Conservation (phyloP, 2,888 invertebrate species). For the Lithosia quadra region DNA sequence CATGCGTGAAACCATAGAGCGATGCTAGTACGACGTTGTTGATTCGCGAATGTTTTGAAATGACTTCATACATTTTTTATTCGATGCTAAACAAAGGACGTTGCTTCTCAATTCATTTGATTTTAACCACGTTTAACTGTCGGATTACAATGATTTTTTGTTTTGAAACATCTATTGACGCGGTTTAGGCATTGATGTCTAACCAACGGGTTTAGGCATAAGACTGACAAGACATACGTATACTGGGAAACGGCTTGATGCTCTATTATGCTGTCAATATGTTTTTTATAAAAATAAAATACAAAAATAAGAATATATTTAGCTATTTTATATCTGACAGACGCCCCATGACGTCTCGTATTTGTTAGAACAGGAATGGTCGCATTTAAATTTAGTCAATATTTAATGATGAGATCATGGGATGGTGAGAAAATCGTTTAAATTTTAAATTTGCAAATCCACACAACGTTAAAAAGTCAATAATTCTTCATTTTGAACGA, state of each 20-base stretch:
- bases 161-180: constrained; percentile 1
- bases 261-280: not conserved
- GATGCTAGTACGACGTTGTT: not conserved
- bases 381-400: too few species aligned
- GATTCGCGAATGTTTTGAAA: constrained; percentile 2
- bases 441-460: too few species aligned
- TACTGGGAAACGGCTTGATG: not conserved
- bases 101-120: not conserved
- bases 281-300: not conserved
- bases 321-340: not conserved
- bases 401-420: too few species aligned
- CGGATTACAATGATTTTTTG: not conserved
- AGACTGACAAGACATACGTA: not conserved
- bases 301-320: not conserved
- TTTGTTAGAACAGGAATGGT: not conserved
- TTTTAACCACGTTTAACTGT: too few species aligned
- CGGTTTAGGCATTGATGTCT: not conserved
- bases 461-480: too few species aligned
- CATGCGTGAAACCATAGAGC: too few species aligned
- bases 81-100: not conserved
- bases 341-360: not conserved
- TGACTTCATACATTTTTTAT: constrained; percentile 4
- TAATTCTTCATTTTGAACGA: too few species aligned
- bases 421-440: not conserved
- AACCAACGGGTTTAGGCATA: too few species aligned